These are phyloP conservation scores for Anoplius nigerrimus DNA, from an alignment of 2,888 invertebrate genomes.

Conservation along the genomic window DNA sequence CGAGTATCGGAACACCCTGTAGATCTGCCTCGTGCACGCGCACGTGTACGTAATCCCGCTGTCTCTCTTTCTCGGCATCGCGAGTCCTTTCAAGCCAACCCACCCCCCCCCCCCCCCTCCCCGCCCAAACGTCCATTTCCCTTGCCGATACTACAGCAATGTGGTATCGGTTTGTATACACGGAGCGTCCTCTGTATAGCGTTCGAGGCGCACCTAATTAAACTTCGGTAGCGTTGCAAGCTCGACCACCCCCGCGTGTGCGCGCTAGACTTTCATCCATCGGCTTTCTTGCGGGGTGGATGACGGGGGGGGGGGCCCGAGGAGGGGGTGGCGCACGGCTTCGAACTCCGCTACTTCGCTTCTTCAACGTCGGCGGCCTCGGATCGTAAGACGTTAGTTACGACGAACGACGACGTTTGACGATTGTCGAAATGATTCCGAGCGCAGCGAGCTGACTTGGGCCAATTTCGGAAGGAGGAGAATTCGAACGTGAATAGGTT, in stretches of 20 bases:
- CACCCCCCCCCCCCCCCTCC: constrained; percentile 7
- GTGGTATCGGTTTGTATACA: constrained; percentile 58
- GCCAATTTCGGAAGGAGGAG: no score
- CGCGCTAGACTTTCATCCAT: constrained; percentile 50
- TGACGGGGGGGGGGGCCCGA: no score
- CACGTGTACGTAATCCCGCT: constrained; percentile 7
- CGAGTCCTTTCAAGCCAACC: constrained; percentile 6
- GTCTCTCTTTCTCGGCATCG: constrained; percentile 9
- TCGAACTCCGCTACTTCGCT: background rate
- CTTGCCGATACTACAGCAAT: constrained; percentile 53
- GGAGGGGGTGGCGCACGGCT: background rate
- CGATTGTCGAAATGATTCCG: no score
- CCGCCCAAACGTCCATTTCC: constrained; percentile 27
- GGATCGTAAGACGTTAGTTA: no score
- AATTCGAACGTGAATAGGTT: no score
- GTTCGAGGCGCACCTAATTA: constrained; percentile 63
- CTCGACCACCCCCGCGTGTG: constrained; percentile 4
- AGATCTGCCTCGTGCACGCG: background rate
- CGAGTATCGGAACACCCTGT: constrained; percentile 16
- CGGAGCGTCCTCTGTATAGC: constrained; percentile 27
- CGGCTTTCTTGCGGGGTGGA: constrained; percentile 29
- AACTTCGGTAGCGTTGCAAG: constrained; percentile 52
- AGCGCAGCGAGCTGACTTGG: no score
- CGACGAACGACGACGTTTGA: no score
- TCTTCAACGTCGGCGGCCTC: no score